phyloP scores from a whole-genome alignment of 2,888 invertebrate species.

The Rhimphoctona megacephalus region DNA sequence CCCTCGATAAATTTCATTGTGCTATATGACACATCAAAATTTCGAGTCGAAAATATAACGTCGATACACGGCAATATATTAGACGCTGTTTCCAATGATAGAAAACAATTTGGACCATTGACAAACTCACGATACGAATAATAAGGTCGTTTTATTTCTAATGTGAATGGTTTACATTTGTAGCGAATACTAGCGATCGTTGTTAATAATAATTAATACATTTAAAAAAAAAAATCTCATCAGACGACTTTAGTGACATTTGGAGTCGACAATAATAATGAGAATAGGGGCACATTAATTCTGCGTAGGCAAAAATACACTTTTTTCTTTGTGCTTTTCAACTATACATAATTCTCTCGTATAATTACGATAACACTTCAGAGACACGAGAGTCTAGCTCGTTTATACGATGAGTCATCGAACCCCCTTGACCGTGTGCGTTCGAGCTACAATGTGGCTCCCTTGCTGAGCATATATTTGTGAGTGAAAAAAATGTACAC shows the following conservation, averaged over 20 bases:
- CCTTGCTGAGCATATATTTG: constrained; percentile 62
- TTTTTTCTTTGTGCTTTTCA: not conserved
- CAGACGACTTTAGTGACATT: not conserved
- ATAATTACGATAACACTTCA: constrained; percentile 12
- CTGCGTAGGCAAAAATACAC: not conserved
- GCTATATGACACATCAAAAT: not conserved
- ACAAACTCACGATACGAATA: not conserved
- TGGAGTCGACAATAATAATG: not conserved
- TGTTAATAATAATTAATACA: not conserved
- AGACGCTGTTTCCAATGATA: not conserved
- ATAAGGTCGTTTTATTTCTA: not conserved
- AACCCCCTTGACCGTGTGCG: constrained; percentile 27
- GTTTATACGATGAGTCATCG: constrained; percentile 56
- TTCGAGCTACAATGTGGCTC: constrained; percentile 53
- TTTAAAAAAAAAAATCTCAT: not conserved
- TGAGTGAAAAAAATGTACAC: constrained; percentile 20
- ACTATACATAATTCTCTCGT: not conserved
- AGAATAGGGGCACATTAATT: not conserved
- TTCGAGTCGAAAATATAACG: not conserved
- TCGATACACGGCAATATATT: not conserved
- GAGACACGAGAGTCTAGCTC: constrained; percentile 51
- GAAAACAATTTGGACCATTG: not conserved
- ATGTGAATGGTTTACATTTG: too few relatives aligned
- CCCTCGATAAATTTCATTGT: not conserved
- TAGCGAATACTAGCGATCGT: not conserved